Base-by-base conservation (phyloP, 2,113 vertebrate species). In the Budorcas taxicolor region DNA sequence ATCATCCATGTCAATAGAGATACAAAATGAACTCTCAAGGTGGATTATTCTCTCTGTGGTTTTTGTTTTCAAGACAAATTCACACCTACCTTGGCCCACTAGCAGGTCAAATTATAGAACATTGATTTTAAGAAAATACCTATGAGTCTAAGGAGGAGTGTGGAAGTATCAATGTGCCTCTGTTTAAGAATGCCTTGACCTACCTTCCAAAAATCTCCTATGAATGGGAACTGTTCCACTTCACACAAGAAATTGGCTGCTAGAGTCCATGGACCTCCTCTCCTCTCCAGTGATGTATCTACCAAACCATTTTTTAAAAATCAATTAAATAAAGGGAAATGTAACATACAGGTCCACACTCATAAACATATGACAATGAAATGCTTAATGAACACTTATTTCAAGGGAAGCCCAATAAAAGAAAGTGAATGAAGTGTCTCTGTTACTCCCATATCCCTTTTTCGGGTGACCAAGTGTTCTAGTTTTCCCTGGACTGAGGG, bases 41-140 rank as follows among this genome's bases (percentile, higher is more conserved):
- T 43, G 10, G n/a, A 84, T 87, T 45, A 67, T 83, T 43, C 64
- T 55, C 27, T 87, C 55, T 87, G 33, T 57, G 36, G 27, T 81
- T 93, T 95, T 94, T 92, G 3, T 76, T 94, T 78, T 94, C 86
- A 95, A 96, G 45, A 87, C 53, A 90, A 87, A 93, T 19, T 95
- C 89, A 85, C 6, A 76, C 25, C 16, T 92, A n/a, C 19, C n/a
- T 84, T 50, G 67, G 19, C 10, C 25, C 31, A 53, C 3, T 16
- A 90, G 12, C 19, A 14, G 16, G 33, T n/a, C n/a, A 91, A 47
- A 86, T 80, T 25, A 90, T 27, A 55, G 25, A 86, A 74, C 11
- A 74, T 6, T 45, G 36, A 83, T 12, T 86, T 52, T 89, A 57
- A 97, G 53, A 7, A 86, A 81, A 91, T 57, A 93, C 53, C 17